phyloP scores from a whole-genome alignment of 2,113 vertebrate species.

The Phaetusa simplex region DNA sequence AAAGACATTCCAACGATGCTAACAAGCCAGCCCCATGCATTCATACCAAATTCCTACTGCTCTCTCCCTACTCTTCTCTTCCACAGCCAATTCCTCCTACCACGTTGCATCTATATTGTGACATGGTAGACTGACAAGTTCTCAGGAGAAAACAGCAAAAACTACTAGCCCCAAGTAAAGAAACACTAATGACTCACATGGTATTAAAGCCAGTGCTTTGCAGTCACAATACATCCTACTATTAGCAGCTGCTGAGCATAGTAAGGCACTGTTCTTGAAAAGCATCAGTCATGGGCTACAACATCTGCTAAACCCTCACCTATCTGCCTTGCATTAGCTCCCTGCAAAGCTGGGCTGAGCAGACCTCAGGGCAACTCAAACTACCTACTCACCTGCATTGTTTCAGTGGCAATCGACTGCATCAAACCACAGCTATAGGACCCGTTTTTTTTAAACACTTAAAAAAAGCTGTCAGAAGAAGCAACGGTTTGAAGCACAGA shows the following conservation, averaged over 20 bases:
- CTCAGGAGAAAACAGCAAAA: neutral
- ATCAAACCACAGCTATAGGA: neutral
- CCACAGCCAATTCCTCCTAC: neutral
- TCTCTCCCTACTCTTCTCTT: neutral
- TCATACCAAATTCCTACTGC: neutral
- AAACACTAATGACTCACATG: neutral
- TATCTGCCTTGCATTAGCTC: neutral
- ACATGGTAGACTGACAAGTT: no score
- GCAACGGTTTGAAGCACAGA: neutral
- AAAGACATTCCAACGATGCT: accelerated
- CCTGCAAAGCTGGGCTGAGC: neutral
- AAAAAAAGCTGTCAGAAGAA: neutral
- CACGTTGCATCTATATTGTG: accelerated
- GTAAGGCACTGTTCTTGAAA: neutral
- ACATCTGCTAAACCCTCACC: neutral
- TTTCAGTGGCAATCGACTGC: neutral
- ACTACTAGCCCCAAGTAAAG: neutral
- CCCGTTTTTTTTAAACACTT: neutral
- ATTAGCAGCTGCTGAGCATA: neutral
- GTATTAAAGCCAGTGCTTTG: neutral
- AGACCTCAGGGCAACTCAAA: neutral
- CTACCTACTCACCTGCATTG: neutral
- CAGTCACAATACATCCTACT: neutral
- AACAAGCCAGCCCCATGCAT: neutral
- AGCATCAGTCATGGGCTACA: neutral